Base-by-base conservation (phyloP, 2,113 vertebrate genomes). In the Dicerorhinus sumatrensis region DNA sequence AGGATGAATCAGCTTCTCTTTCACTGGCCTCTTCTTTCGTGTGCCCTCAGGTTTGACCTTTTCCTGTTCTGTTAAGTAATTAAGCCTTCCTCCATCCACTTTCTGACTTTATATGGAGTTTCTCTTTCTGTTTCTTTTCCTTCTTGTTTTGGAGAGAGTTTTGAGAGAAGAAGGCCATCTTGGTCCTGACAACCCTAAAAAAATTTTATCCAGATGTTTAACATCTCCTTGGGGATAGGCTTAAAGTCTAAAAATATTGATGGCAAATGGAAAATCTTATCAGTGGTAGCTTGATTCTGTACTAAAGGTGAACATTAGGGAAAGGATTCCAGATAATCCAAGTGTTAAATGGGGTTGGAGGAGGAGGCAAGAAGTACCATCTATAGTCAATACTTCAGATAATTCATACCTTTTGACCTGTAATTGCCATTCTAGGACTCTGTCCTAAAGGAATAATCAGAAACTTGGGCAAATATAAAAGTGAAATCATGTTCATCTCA, bases 101-200 rank as follows among this genome's bases (percentile, higher is more conserved):
- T 94, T 73, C 46, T 93, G 81, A 97, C 89, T 96, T 93, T 88
- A 90, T 96, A 46, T 97, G 77, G 70, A 81, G 60, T 82, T 96
- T 96, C 85, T 84, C 58, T 89, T 69, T 91, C 51, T 93, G 60
- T 60, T 85, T 97, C 46, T 92, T 72, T 85, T 95, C 75, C 75
- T 92, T 56, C 48, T 51, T 51, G 5, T 93, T 94, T 96, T 94
- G 48, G 72, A 94, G 96, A 95, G 21, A 65, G 16, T 76, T 93
- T 97, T 94, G 80, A 77, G 89, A 84, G 23, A 93, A 86, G 88
- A 92, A 97, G 79, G 39, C 75, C 46, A 67, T 77, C 46, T 91
- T 83, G 90, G 75, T 77, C 82, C 60, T 89, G 60, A 94, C 91
- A 96, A 87, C 51, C 58, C 70, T 56, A 17, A 67, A 70, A 70